Conservation (phyloP, 37 sponge, comb jelly and placozoan genomes). For the Cliona cf. orientalis region DNA sequence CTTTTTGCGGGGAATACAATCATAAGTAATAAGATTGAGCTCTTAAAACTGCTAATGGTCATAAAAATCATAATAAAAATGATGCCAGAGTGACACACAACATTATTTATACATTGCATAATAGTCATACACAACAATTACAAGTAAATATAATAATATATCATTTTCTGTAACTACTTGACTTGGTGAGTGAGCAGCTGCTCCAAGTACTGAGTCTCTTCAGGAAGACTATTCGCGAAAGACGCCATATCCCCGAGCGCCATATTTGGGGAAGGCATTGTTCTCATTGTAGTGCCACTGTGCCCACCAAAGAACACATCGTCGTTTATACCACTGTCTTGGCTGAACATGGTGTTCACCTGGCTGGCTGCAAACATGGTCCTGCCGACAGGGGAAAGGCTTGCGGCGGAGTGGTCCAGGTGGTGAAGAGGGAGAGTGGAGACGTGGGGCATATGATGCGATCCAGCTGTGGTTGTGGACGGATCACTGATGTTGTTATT, state of each 20-base stretch:
- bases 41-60: background rate
- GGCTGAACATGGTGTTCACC: conserved; percentile 4
- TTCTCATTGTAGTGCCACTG: background rate
- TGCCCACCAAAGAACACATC: background rate
- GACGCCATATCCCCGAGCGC: conserved; percentile 59
- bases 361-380: background rate
- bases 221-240: conserved; percentile 9
- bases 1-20: too few relatives aligned
- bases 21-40: too few relatives aligned
- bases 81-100: background rate
- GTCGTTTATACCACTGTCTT: background rate
- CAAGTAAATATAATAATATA: too few relatives aligned
- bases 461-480: too few relatives aligned
- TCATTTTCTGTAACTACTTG: background rate
- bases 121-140: too few relatives aligned
- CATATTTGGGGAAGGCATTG: conserved; percentile 24
- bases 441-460: too few relatives aligned
- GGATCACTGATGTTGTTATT: too few relatives aligned
- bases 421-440: conserved; percentile 38
- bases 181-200: background rate
- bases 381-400: background rate
- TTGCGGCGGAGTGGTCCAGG: background rate
- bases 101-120: background rate
- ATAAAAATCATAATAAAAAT: conserved; percentile 4
- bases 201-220: conserved; percentile 41